Base-by-base conservation (phyloP, 2,888 invertebrate species). In the Dicycla oo region DNA sequence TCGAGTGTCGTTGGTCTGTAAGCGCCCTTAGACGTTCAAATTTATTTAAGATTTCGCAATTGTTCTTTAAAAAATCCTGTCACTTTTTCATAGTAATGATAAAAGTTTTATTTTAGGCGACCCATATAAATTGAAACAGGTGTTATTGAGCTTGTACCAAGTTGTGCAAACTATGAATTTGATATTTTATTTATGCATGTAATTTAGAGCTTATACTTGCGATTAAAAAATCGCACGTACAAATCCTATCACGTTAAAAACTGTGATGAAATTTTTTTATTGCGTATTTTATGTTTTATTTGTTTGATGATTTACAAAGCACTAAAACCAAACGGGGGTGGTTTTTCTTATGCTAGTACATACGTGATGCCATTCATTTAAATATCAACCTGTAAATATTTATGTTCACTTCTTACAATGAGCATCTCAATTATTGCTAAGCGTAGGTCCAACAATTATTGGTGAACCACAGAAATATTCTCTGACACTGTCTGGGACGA, bases 131-230 rank as follows among this genome's bases (percentile, higher is more conserved):
- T 51, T 56, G 61, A 49, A 69, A 77, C 61, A 62, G 61, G 13
- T 75, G 70, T 38, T 45, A 77, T 70, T 57, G 43, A 70, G 70
- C 18, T 51, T 61, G 49, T 23, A 38, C 26, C 60, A 49, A 60
- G 54, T n/a, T 34, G 69, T 61, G 56, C 30, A 47, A n/a, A 56
- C 49, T 57, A 69, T 62, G 61, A 62, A 62, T 69, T 57, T 77
- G 3, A 45, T 77, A 70, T 69, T 69, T 75, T 77, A 70, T 62
- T 7, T 20, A 77, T 75, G 45, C 51, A 56, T 69, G 78, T 75
- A 45, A 75, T 75, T 78, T 77, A 69, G 49, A 70, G 20, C 78
- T 30, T 62, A 51, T 69, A 57, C 61, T 20, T 56, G 15, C 61
- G 61, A 77, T 77, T 69, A 75, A 75, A 77, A 69, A 61, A 43